Evolutionary conservation across 2,888 invertebrate genomes (phyloP), one percentile per base, ranked within the genome.

Genomic region (Adelognathus sp.): DNA sequence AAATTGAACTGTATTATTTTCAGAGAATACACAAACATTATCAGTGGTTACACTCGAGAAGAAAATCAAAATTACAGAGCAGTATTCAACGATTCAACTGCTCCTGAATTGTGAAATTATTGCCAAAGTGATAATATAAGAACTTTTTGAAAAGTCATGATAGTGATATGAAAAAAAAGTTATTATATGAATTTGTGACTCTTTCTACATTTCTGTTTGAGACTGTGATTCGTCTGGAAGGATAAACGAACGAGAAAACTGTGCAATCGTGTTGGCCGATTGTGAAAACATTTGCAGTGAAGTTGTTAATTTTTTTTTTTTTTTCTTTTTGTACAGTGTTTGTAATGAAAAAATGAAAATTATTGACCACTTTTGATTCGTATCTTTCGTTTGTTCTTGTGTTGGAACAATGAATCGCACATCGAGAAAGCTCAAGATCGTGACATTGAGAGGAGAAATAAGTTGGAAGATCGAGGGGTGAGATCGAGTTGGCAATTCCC

Each of bases 231-330:
- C 4, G 41, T 33, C 7, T 33, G 21, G 14, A 24, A 60, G 39
- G 39, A 60, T 52, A 33, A 67, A 60, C 16, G 50, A 67, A 50
- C 29, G 27, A n/a, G 60, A 60, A 21, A 16, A 67, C 16, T 18
- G 60, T 54, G 67, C 54, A 44, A n/a, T 44, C 44, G 33, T 33
- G 46, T 3, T 21, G 33, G 3, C 31, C 4, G 39, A 24, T n/a
- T 54, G 61, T 41, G 67, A 11, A 74, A 60, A 29, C 46, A 39
- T 29, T 29, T 16, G 9, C 24, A 24, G 4, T 14, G n/a, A 44
- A 11, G 21, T 18, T 46, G 46, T 18, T n/a, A 21, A 11, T 21
- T 6, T 9, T 16, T n/a, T 3, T 41, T 50, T 11, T 60, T 16
- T 61, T 18, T 21, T 6, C 2, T 33, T 1, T 21, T 11, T 66